These are phyloP conservation scores for Tachyglossus aculeatus DNA, from an alignment of 2,797 vertebrate species.

Conservation along the genomic window DNA sequence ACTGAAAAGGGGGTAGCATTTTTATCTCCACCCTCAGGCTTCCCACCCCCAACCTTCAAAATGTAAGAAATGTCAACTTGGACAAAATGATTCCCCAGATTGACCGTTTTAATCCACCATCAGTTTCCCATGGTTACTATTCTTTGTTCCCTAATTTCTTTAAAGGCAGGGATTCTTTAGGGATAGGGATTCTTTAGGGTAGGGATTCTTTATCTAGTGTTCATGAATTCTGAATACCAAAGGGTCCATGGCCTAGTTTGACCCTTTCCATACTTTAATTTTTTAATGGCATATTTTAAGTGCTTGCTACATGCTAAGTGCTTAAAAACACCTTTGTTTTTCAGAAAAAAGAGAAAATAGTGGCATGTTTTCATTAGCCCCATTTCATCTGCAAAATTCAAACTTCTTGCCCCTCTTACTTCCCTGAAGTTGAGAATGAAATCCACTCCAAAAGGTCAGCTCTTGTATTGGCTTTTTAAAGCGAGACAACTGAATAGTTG, in stretches of 20 bases:
- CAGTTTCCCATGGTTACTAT: not conserved
- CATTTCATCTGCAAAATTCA: conserved; percentile 61
- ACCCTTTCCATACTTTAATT: conserved; percentile 11
- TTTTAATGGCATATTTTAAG: too few species aligned
- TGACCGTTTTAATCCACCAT: not conserved
- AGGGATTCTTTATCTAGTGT: conserved; percentile 27
- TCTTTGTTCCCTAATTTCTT: not conserved
- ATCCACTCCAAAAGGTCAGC: conserved; percentile 69
- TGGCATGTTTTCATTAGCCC: conserved; percentile 61
- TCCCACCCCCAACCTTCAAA: not conserved
- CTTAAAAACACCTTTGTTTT: conserved; percentile 40
- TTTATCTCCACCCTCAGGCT: not conserved
- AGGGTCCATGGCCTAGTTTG: conserved; percentile 17
- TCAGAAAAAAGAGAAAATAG: conserved; percentile 47
- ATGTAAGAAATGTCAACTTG: not conserved
- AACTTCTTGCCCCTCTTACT: conserved; percentile 56
- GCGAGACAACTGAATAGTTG: conserved; percentile 58
- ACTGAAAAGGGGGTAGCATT: not conserved
- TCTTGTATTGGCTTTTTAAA: conserved; percentile 65
- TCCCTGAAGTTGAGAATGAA: conserved; percentile 58
- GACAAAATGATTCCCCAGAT: not conserved
- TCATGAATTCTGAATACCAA: conserved; percentile 18
- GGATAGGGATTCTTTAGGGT: conserved; percentile 26
- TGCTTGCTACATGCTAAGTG: too few species aligned
- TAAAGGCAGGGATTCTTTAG: conserved; percentile 24